phyloP scores from a whole-genome alignment of 2,113 vertebrate genomes.

The Microtus montanus region DNA sequence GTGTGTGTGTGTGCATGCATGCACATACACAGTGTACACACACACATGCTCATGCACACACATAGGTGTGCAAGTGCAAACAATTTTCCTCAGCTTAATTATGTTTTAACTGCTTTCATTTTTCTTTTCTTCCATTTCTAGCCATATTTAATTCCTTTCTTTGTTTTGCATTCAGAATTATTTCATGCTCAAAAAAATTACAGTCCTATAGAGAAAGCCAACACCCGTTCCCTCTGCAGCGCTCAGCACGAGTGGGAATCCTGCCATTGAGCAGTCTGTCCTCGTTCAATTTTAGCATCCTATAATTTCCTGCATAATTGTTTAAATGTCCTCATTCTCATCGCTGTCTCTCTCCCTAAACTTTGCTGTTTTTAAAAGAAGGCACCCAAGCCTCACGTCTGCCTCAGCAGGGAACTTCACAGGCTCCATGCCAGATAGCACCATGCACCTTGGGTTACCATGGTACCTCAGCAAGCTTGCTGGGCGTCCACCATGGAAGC shows the following conservation, averaged over 20 bases:
- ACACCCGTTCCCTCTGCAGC: conserved; percentile 72
- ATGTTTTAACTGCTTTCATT: conserved; percentile 70
- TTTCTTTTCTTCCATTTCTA: conserved; percentile 78
- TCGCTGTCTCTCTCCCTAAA: conserved; percentile 71
- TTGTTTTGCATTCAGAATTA: conserved; percentile 85
- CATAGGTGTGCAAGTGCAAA: conserved; percentile 43
- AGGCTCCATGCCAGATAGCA: conserved; percentile 21
- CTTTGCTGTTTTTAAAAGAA: conserved; percentile 59
- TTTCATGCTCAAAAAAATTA: conserved; percentile 84
- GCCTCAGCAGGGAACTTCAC: conserved; percentile 75
- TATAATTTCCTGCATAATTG: conserved; percentile 87
- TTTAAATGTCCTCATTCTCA: conserved; percentile 86
- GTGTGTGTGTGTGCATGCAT: accelerated
- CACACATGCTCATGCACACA: conserved; percentile 59
- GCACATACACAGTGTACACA: background rate
- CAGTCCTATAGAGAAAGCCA: conserved; percentile 70
- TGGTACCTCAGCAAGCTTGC: conserved; percentile 34
- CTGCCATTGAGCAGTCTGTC: conserved; percentile 84
- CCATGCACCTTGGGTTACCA: background rate
- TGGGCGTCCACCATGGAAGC: background rate
- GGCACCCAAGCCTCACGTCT: conserved; percentile 69
- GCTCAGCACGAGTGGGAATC: conserved; percentile 82
- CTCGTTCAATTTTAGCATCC: conserved; percentile 87
- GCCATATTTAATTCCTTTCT: conserved; percentile 81
- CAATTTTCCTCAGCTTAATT: conserved; percentile 60